phyloP scores from a whole-genome alignment of 2,888 invertebrate genomes.

The Herminia tarsipennalis region DNA sequence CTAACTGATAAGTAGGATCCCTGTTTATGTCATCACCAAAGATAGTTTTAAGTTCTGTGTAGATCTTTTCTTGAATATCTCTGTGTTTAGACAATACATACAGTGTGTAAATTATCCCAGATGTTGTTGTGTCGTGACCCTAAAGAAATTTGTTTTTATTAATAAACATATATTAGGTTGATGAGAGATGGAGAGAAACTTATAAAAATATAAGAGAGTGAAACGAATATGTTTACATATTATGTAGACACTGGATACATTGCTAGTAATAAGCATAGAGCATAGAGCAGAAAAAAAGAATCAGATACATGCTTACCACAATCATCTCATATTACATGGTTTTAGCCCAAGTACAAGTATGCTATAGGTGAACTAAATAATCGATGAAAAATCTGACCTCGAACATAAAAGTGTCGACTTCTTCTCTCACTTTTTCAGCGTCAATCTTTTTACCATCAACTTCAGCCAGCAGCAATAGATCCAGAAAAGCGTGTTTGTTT shows the following conservation, averaged over 20 bases:
- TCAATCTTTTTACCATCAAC: constrained; percentile 85
- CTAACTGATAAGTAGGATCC: constrained; percentile 69
- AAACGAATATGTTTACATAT: too few species aligned
- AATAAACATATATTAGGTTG: too few species aligned
- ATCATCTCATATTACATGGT: too few species aligned
- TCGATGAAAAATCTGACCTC: constrained; percentile 72
- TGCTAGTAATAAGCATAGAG: too few species aligned
- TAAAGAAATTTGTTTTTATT: constrained; percentile 38
- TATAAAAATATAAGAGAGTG: too few species aligned
- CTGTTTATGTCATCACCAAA: constrained; percentile 66
- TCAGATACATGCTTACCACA: not conserved
- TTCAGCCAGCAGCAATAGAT: constrained; percentile 87
- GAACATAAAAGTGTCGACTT: constrained; percentile 91
- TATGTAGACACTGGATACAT: too few species aligned
- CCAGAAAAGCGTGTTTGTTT: constrained; percentile 88
- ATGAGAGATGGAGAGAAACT: too few species aligned
- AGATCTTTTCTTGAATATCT: constrained; percentile 80
- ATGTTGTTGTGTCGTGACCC: constrained; percentile 87
- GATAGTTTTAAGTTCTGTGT: constrained; percentile 75
- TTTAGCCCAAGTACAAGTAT: too few species aligned
- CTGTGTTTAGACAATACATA: constrained; percentile 80
- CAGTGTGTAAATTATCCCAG: constrained; percentile 81
- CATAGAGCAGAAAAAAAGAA: not conserved
- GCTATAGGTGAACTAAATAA: not conserved
- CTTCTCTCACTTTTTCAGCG: constrained; percentile 87